Conservation (phyloP, 2,113 vertebrate species). For the Hydrochoerus hydrochaeris region DNA sequence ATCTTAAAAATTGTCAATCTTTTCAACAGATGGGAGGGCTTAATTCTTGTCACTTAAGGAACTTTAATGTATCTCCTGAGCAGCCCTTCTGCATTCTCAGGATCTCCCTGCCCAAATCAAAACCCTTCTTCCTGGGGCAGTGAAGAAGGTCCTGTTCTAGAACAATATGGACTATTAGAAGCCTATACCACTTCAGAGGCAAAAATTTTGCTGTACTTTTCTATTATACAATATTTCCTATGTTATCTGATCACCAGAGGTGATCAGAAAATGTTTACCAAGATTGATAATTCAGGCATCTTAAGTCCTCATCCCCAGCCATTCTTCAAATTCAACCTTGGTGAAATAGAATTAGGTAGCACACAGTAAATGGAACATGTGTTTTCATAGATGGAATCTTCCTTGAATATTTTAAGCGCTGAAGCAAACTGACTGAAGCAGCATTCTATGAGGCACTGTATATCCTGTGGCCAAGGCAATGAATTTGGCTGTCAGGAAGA, state of each 20-base stretch:
- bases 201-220: not conserved
- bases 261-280: not conserved
- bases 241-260: not conserved
- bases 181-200: not conserved
- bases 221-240: not conserved
- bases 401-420: no score
- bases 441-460: not conserved
- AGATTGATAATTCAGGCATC: not conserved
- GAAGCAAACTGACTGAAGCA: not conserved
- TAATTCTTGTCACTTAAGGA: no score
- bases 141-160: not conserved
- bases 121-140: not conserved
- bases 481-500: not conserved
- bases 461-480: not conserved
- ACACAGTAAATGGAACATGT: no score
- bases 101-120: not conserved
- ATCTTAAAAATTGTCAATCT: no score
- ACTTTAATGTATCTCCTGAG: no score
- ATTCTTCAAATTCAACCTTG: not conserved
- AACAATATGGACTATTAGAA: conserved; percentile 15
- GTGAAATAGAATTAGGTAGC: not conserved
- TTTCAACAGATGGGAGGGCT: no score
- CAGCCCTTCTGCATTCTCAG: not conserved
- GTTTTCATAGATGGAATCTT: no score
- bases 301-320: not conserved